A percentile compares a stretch with the other conserved stretches of the same genome.
Evolutionary conservation across 1,140 invertebrate species (phyloP).

Genomic region (Camponotus floridanus): DNA sequence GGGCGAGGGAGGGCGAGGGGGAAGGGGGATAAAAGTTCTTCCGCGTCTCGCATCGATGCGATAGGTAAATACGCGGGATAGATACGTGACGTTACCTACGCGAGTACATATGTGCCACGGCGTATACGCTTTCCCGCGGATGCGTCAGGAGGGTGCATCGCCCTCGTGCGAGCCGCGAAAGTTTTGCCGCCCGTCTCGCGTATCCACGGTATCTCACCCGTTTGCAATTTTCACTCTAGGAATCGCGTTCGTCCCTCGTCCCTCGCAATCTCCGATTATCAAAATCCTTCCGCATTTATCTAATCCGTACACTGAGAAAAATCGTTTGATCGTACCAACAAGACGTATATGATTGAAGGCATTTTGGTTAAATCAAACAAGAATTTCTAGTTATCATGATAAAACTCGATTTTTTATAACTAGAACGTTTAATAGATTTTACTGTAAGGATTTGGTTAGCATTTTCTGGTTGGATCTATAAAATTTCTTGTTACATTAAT

Average conservation of each 20-base stretch:
- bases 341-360: too few species aligned
- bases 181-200: slow-evolving; percentile 42
- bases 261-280: slow-evolving; percentile 44
- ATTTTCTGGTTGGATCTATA: too few species aligned
- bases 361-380: too few species aligned
- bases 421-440: too few species aligned
- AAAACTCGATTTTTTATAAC: too few species aligned
- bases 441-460: too few species aligned
- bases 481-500: too few species aligned
- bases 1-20: not conserved
- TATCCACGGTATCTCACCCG: not conserved
- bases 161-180: slow-evolving; percentile 52
- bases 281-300: slow-evolving; percentile 2
- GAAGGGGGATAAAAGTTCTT: slow-evolving; percentile 59
- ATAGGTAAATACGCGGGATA: slow-evolving; percentile 74
- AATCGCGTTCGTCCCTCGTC: not conserved
- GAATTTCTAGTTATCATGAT: too few species aligned
- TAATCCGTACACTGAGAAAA: too few species aligned
- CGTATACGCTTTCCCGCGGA: slow-evolving; percentile 50
- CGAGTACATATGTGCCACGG: slow-evolving; percentile 51
- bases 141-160: slow-evolving; percentile 22
- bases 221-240: slow-evolving; percentile 49
- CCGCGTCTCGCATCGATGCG: slow-evolving; percentile 67
- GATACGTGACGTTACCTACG: slow-evolving; percentile 69
- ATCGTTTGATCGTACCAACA: too few species aligned